Evolutionary conservation across 1,140 invertebrate genomes (phyloP).

Genomic region (Lordiphosa stackelbergi): DNA sequence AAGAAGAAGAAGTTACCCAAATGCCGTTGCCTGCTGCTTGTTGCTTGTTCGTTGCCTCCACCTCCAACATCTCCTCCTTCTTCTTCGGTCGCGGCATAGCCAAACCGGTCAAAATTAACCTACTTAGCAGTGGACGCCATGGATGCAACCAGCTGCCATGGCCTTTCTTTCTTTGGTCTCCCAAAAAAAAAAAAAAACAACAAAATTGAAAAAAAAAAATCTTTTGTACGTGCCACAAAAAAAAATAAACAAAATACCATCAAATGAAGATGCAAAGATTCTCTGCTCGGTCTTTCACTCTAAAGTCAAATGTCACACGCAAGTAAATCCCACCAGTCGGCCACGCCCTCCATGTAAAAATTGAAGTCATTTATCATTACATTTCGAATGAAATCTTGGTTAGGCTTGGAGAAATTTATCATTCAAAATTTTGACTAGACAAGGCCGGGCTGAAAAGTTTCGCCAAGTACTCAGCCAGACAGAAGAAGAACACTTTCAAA

Average conservation of each 20-base stretch:
- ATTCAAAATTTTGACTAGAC: too few relatives aligned
- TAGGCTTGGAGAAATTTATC: background rate
- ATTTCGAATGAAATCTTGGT: conserved; percentile 7
- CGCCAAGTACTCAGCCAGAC: too few relatives aligned
- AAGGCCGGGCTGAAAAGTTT: too few relatives aligned
- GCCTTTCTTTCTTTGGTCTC: conserved; percentile 40
- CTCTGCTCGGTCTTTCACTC: background rate
- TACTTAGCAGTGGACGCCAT: conserved; percentile 52
- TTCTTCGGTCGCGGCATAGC: conserved; percentile 8
- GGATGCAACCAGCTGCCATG: conserved; percentile 43
- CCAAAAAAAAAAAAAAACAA: conserved; percentile 28
- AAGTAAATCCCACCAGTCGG: conserved; percentile 7
- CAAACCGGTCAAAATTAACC: conserved; percentile 74
- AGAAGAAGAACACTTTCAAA: too few relatives aligned
- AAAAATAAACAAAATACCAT: conserved; percentile 1
- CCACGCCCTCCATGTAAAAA: conserved; percentile 8
- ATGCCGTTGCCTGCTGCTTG: conserved; percentile 29
- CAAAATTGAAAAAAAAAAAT: conserved; percentile 29
- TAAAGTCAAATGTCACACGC: conserved; percentile 13
- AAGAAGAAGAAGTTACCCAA: conserved; percentile 44
- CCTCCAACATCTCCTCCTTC: background rate
- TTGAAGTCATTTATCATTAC: too few relatives aligned
- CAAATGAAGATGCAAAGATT: background rate
- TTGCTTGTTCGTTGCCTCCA: background rate
- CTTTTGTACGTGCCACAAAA: conserved; percentile 51